Evolutionary conservation across 2,797 vertebrate species (phyloP).

Genomic region (Phoeniculus purpureus): DNA sequence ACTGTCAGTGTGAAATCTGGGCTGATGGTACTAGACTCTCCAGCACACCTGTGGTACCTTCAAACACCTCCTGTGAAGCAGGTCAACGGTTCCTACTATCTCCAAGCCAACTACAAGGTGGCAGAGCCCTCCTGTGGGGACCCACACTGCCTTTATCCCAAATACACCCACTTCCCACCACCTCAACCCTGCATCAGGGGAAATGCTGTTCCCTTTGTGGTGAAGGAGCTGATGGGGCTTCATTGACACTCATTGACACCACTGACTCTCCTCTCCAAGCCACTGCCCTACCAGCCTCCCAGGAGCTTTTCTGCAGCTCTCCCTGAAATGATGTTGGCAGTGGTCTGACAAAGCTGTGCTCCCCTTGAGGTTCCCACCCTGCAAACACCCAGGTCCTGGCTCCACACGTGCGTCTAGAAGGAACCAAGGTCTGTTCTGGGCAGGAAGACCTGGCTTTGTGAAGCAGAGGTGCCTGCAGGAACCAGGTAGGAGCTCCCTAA

Average conservation of each 20-base stretch:
- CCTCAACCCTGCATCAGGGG: background rate
- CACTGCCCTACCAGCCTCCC: background rate
- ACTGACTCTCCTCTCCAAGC: background rate
- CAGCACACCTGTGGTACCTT: background rate
- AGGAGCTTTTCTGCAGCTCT: background rate
- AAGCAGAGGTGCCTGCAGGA: accelerated
- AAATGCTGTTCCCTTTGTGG: background rate
- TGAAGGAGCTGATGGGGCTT: background rate
- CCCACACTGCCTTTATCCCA: background rate
- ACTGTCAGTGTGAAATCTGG: background rate
- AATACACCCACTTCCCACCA: background rate
- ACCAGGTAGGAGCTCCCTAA: background rate
- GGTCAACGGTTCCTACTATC: accelerated
- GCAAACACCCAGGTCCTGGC: accelerated
- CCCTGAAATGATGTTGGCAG: background rate
- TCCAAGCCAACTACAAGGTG: background rate
- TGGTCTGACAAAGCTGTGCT: background rate
- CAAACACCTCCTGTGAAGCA: background rate
- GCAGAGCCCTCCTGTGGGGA: background rate
- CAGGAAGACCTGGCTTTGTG: background rate
- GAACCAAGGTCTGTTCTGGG: background rate
- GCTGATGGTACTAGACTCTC: background rate
- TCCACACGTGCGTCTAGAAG: accelerated
- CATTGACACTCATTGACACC: background rate
- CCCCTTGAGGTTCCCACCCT: accelerated